Percentiles rank a stretch among this genome's conserved stretches.
Evolutionary conservation across 2,888 invertebrate species (phyloP).

Genomic region (Fragum whitleyi): DNA sequence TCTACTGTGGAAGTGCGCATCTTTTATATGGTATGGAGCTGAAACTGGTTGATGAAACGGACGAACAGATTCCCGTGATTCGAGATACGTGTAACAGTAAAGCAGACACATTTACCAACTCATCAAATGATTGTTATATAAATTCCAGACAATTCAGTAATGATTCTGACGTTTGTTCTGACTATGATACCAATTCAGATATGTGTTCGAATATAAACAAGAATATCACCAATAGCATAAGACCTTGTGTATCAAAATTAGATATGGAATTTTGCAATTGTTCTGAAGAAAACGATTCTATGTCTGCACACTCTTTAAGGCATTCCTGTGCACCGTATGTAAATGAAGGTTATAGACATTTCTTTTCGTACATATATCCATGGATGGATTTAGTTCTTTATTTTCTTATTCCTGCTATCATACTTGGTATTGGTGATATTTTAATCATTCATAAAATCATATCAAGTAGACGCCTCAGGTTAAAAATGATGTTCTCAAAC

Average conservation of each 20-base stretch:
- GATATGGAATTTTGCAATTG: neutral
- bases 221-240: no score
- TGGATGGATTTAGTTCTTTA: constrained; percentile 40
- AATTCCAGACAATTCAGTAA: neutral
- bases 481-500: neutral
- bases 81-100: neutral
- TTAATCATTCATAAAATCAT: constrained; percentile 32
- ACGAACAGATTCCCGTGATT: neutral
- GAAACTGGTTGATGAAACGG: neutral
- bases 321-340: neutral
- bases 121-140: neutral
- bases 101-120: neutral
- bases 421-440: constrained; percentile 32
- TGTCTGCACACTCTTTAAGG: neutral
- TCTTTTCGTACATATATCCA: constrained; percentile 33
- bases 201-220: no score
- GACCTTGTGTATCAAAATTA: no score
- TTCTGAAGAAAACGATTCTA: neutral
- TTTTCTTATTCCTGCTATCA: constrained; percentile 28
- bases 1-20: constrained; percentile 28
- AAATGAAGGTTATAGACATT: constrained; percentile 4
- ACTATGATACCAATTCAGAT: no score
- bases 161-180: neutral
- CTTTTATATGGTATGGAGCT: constrained; percentile 30
- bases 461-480: constrained; percentile 15